These are phyloP conservation scores for Gambusia yucatana DNA, from an alignment of 2,797 vertebrate species.

Conservation along the genomic window DNA sequence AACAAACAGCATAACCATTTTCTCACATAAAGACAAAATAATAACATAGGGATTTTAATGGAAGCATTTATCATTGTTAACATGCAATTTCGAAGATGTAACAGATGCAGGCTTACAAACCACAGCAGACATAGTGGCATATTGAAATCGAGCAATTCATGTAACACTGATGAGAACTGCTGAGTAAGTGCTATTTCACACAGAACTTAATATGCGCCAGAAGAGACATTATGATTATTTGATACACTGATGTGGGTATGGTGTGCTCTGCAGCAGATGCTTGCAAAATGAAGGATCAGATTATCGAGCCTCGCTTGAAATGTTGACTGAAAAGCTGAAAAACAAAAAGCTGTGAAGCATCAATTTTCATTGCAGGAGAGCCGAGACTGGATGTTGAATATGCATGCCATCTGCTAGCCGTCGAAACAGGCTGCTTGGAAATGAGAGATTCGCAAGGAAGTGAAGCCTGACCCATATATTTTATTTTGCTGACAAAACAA, in stretches of 20 bases:
- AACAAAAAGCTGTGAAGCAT: slow-evolving; percentile 15
- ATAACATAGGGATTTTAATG: slow-evolving; percentile 13
- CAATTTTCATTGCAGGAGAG: slow-evolving; percentile 28
- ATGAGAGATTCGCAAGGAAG: background rate
- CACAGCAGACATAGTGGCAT: slow-evolving; percentile 1
- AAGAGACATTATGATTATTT: slow-evolving; percentile 6
- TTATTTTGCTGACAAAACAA: background rate
- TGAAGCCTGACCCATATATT: background rate
- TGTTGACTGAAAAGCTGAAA: slow-evolving; percentile 29
- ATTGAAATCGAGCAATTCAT: slow-evolving; percentile 17
- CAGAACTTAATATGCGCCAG: background rate
- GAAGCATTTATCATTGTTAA: slow-evolving; percentile 16
- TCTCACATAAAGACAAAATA: slow-evolving; percentile 30
- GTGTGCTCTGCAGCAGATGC: slow-evolving; percentile 28
- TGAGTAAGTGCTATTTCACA: slow-evolving; percentile 2
- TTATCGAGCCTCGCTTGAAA: slow-evolving; percentile 12
- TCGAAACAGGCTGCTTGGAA: background rate
- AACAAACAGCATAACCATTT: slow-evolving; percentile 10
- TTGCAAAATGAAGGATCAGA: slow-evolving; percentile 22
- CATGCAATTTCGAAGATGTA: background rate
- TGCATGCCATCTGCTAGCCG: slow-evolving; percentile 53
- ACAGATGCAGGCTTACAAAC: background rate
- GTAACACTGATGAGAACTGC: background rate
- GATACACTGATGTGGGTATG: slow-evolving; percentile 15
- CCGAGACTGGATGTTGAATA: slow-evolving; percentile 30